These are phyloP conservation scores for Marcusenius ussheri DNA, from an alignment of 2,113 vertebrate genomes.

Conservation along the genomic window DNA sequence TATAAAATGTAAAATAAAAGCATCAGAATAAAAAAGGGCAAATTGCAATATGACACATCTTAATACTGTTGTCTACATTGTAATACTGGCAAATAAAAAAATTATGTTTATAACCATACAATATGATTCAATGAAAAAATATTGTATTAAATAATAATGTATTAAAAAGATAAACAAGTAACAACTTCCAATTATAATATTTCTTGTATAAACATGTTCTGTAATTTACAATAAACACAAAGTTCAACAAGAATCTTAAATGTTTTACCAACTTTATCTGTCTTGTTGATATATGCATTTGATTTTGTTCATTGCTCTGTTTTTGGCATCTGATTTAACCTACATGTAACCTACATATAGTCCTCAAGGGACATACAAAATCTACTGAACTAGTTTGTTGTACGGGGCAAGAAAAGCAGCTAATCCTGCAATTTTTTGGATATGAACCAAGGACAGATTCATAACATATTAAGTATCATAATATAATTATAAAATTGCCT, in stretches of 20 bases:
- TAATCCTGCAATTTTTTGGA: not conserved
- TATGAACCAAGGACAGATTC: not conserved
- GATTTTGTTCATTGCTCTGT: constrained; percentile 11
- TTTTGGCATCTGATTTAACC: not conserved
- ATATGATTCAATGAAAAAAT: constrained; percentile 23
- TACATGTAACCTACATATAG: not conserved
- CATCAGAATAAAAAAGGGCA: constrained; percentile 1
- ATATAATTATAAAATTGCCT: not conserved
- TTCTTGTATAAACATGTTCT: not conserved
- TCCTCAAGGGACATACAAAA: not conserved
- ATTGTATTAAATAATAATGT: constrained; percentile 28
- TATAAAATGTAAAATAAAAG: not conserved
- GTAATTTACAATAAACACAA: not conserved
- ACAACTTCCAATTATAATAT: constrained; percentile 64
- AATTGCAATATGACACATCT: constrained; percentile 25
- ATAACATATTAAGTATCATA: not conserved
- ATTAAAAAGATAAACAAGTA: constrained; percentile 24
- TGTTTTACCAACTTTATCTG: not conserved
- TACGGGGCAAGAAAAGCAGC: not conserved
- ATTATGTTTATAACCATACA: constrained; percentile 33
- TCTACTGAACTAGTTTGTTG: not conserved
- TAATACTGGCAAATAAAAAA: constrained; percentile 48
- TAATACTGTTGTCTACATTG: constrained; percentile 47
- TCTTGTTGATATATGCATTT: not conserved
- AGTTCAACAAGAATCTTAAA: constrained; percentile 13